A percentile compares a stretch with the other conserved stretches of the same genome.
phyloP scores from a whole-genome alignment of 2,888 invertebrate species.

The Phragmatobia fuliginosa region DNA sequence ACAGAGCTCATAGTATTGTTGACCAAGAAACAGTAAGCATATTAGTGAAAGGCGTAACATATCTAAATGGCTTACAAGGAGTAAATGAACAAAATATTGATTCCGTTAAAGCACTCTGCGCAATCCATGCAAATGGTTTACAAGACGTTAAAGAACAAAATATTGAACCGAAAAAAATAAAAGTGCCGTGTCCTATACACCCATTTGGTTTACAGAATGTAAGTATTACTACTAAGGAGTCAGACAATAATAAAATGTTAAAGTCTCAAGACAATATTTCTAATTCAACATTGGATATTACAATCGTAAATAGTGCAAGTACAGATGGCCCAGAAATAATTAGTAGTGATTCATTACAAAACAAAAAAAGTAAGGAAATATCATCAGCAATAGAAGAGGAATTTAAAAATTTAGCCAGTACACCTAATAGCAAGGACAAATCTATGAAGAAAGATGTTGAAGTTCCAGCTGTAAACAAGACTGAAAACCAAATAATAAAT shows the following conservation, averaged over 20 bases:
- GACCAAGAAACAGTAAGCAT: neutral
- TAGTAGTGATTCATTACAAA: neutral
- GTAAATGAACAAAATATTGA: too few relatives aligned
- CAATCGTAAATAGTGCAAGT: neutral
- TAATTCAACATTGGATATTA: neutral
- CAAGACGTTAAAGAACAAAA: constrained; percentile 4
- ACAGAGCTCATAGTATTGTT: neutral
- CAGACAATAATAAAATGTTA: neutral
- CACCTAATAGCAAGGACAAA: constrained; percentile 17
- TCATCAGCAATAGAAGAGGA: neutral
- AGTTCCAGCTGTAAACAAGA: constrained; percentile 15
- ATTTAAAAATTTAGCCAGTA: constrained; percentile 3
- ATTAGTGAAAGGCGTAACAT: neutral
- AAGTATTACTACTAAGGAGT: neutral
- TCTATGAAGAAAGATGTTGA: neutral
- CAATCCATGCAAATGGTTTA: constrained; percentile 7
- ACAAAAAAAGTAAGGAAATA: neutral
- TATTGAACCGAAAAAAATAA: neutral
- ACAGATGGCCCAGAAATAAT: too few relatives aligned
- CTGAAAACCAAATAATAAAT: constrained; percentile 11
- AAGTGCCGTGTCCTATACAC: constrained; percentile 9
- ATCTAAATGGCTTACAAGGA: too few relatives aligned
- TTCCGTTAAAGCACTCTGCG: neutral
- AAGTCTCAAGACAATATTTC: neutral
- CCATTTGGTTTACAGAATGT: neutral